Evolutionary conservation across 2,113 vertebrate species (phyloP), one percentile per base, ranked within the genome.

Genomic region (Chamaea fasciata): DNA sequence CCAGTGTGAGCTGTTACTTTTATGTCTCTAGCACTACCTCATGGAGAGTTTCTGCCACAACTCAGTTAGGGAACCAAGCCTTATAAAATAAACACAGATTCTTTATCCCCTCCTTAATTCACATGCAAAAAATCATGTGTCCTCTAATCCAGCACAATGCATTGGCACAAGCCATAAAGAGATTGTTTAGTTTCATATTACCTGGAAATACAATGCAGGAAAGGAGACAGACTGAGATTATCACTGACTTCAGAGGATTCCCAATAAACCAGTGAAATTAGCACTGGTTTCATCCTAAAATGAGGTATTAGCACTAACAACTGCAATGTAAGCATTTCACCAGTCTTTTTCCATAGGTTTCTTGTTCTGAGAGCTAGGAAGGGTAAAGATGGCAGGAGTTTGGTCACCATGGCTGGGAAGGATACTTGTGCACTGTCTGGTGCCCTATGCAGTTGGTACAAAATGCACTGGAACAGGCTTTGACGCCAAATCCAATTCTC

Each of bases 401-500:
- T 2, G 20, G 55, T 86, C 52, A 44, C 21, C 24, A 12, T 21
- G 31, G 28, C 2, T 83, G 39, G 39, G 24, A 13, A 89, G 6
- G 56, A 90, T 49, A 52, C 24, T 80, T 1, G 2, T 10, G n/a
- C 64, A 31, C 50, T 0, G 0, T 2, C 2, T 44, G 44, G 76
- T 53, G 49, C 83, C 78, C 83, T 9, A 13, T 1, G 7, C 69
- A 76, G 65, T 5, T 67, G 59, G 52, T 37, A 80, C 70, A 57
- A 87, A 83, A 70, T 17, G 79, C 60, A 24, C 41, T 62, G 44
- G 7, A 92, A 94, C 64, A 84, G 57, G 69, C 56, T 93, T 92
- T 89, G 70, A 90, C 0, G 0, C 31, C 83, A 93, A 94, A 92
- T 93, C 80, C 64, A 90, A 87, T 78, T 87, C 90, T 84, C 60